Conservation (phyloP, 2,797 vertebrate genomes). For the Heterohyrax brucei region DNA sequence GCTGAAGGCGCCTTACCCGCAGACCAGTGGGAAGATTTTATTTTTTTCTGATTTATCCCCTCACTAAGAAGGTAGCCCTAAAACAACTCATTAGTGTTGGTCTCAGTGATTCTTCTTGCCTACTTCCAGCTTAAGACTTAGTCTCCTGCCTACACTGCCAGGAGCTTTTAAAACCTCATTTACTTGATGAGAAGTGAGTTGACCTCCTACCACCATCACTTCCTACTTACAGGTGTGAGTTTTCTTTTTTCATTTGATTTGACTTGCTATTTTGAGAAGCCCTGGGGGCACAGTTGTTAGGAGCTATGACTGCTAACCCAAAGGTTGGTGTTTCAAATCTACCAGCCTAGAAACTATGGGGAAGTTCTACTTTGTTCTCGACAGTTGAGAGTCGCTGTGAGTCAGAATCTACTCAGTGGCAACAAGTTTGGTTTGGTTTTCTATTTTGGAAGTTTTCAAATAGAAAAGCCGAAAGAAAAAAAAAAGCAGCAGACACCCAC, state of each 20-base stretch:
- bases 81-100: neutral
- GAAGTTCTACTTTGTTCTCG: too few relatives aligned
- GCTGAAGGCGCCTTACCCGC: neutral
- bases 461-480: neutral
- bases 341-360: too few relatives aligned
- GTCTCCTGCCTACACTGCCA: neutral
- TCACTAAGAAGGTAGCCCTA: neutral
- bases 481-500: neutral
- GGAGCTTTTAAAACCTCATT: neutral
- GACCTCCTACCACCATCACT: neutral
- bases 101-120: neutral
- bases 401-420: too few relatives aligned
- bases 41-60: neutral
- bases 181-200: neutral
- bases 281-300: too few relatives aligned
- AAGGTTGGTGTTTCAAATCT: too few relatives aligned
- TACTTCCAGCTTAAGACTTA: neutral
- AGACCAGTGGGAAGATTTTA: neutral
- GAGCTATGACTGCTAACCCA: too few relatives aligned
- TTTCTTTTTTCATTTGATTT: slow-evolving; percentile 47
- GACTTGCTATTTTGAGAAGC: neutral
- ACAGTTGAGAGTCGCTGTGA: too few relatives aligned
- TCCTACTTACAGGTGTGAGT: neutral
- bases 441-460: slow-evolving; percentile 23
- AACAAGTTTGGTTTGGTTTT: neutral